Evolutionary conservation across 2,888 invertebrate species (phyloP), one percentile per base, ranked within the genome.

Genomic region (Brachypterus glaber): DNA sequence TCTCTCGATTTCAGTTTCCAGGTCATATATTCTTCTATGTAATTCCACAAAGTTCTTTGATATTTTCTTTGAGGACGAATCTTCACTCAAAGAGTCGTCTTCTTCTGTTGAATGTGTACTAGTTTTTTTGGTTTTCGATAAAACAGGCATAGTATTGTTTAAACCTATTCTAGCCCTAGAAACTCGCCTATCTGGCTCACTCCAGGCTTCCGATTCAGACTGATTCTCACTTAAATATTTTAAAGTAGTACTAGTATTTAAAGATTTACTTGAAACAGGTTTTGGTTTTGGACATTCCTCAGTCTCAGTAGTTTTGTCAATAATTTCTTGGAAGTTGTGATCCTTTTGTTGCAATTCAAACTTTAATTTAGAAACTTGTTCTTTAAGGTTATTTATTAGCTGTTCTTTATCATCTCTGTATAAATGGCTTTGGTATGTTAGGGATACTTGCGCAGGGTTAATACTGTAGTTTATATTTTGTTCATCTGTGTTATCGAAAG

Each of bases 201-300:
- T 88, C 80, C 88, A 89, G 18, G 83, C 79, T 58, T 90, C 89
- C 0, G 87, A 86, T 57, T 89, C 89, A 2, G 79, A 74, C 4
- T 67, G 67, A 37, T 53, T 54, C 9, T 59, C 60, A 24, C 52
- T 55, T 7, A 21, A 21, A 11, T 27, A 13, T 13, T 9, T 27
- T 11, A 13, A 11, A 9, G 5, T 27, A 11, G 27, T 27, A 41
- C 39, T 11, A 40, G 39, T 3, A 36, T 39, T 35, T 13, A 30
- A 24, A 9, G 31, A 31, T 4, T 35, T 33, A n/a, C 30, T 36
- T 4, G 21, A 36, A 38, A 8, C 39, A 37, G 49, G 50, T 41
- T 36, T 41, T 33, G 37, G 48, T 37, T 37, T 49, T 32, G 43
- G 44, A 30, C 35, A 35, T 9, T 31, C 40, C 5, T 52, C 51